Base-by-base conservation (phyloP, 92 coral and sea anemone species). In the Diadumene lineata region DNA sequence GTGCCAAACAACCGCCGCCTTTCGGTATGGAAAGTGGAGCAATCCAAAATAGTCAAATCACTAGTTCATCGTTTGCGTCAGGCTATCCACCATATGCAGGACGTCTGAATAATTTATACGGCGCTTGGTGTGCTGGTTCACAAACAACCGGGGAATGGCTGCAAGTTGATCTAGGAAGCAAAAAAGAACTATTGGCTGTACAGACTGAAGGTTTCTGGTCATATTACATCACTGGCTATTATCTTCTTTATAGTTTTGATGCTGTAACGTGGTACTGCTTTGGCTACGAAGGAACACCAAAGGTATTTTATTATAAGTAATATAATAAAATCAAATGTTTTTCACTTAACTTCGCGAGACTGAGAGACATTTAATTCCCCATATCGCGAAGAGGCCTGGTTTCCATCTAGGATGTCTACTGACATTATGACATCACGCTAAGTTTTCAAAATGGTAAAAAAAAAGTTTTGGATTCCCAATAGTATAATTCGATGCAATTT, bases 251-350 rank as follows among this genome's bases (percentile, higher is more conserved):
- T 60, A 91, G 97, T 34, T 74, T 23, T 23, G 88, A 91, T 34
- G 43, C 56, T 30, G 70, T 34, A 60, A 82, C 77, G 21, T 91
- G 97, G 97, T 84, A 81, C 66, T 91, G 97, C 73, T 89, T 89
- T 66, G 84, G 92, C 19, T 78, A 86, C 32, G 90, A 85, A 1
- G 82, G 50, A 11, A 76, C 64, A 6, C 79, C 79, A 30, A 81
- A 87, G 92, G 97, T 88, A 43, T 38, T 38, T 38, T 6, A 38
- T 38, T 38, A n/a, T n/a, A n/a, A n/a, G n/a, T n/a, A n/a, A n/a
- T n/a, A n/a, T n/a, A n/a, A n/a, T n/a, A n/a, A n/a, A n/a, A n/a
- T n/a, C n/a, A n/a, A n/a, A 13, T 16, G 17, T 56, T 56, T 56
- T 27, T 15, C n/a, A 13, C 23, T 13, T 16, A 18, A 56, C 13